Evolutionary conservation across 2,888 invertebrate species (phyloP), one percentile per base, ranked within the genome.

Genomic region (Xanthia togata): DNA sequence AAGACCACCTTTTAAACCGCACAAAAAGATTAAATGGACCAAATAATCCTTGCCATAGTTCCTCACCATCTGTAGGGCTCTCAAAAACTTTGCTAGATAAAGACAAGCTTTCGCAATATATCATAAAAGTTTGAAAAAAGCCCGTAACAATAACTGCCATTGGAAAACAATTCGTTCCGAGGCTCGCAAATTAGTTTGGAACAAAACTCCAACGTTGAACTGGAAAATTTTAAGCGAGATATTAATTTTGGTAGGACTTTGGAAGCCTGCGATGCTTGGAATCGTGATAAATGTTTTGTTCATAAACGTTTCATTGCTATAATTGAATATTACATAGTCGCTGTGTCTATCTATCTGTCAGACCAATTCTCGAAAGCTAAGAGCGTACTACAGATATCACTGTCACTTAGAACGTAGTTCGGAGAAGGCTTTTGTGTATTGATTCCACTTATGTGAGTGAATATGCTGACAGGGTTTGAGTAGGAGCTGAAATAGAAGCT

Each of bases 101-200:
- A 76, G 73, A 79, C 69, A 67, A 71, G 53, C 65, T 41, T 67
- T 77, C 76, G 78, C 73, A 75, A 81, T 82, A 73, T 83, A 83
- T 84, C 81, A 84, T 69, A 71, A 60, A 82, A 82, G 74, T 84
- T 81, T 57, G 64, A 68, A 82, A 87, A 87, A 83, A 64, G 23
- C 72, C 60, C 35, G 73, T 44, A 62, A 78, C 59, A 80, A 77
- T 76, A 80, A 82, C 75, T 70, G 78, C 50, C 76, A 87, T 88
- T 78, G 84, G 72, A 85, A 88, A 89, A 87, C 87, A 83, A 89
- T 90, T 89, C 83, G 83, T 86, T 86, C 57, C 67, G 72, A 73
- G 82, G 80, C 78, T 81, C 82, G 70, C 73, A 85, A 89, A 90
- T 90, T 88, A 88, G 88, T 89, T 90, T 67, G 41, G 60, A 88